Conservation (phyloP, 2,797 vertebrate species). For the Pipistrellus nathusii region DNA sequence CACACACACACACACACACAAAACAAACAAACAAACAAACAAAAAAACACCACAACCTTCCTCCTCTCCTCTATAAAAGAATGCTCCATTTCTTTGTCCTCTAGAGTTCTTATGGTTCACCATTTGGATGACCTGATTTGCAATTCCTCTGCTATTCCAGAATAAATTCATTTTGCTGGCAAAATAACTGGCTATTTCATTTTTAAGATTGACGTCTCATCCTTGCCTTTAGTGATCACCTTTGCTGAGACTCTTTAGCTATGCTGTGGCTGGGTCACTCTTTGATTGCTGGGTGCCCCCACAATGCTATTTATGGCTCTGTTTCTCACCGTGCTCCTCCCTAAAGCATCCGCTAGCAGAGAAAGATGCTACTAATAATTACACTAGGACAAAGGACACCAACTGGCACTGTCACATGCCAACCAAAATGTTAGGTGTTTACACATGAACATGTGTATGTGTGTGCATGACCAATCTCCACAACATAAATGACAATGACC, state of each 20-base stretch:
- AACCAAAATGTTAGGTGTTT: background rate
- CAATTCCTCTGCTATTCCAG: background rate
- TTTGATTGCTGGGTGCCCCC: background rate
- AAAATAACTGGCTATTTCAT: background rate
- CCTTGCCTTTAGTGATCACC: background rate
- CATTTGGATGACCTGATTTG: background rate
- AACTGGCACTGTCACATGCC: too few species aligned
- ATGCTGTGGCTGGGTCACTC: background rate
- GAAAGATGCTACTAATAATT: background rate
- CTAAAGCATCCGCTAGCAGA: background rate
- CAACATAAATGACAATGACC: background rate
- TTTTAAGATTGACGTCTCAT: background rate
- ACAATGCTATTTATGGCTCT: rapidly evolving
- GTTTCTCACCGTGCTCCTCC: background rate
- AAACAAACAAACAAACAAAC: too few species aligned
- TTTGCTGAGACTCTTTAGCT: background rate
- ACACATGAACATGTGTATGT: background rate
- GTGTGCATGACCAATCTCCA: background rate
- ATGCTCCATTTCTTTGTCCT: background rate
- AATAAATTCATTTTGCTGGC: background rate
- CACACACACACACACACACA: too few species aligned
- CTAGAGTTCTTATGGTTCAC: background rate
- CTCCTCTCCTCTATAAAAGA: background rate
- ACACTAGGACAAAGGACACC: background rate
- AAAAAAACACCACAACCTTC: background rate